Evolutionary conservation across 2,888 invertebrate species (phyloP), one percentile per base, ranked within the genome.

Genomic region (Nomada fucata): DNA sequence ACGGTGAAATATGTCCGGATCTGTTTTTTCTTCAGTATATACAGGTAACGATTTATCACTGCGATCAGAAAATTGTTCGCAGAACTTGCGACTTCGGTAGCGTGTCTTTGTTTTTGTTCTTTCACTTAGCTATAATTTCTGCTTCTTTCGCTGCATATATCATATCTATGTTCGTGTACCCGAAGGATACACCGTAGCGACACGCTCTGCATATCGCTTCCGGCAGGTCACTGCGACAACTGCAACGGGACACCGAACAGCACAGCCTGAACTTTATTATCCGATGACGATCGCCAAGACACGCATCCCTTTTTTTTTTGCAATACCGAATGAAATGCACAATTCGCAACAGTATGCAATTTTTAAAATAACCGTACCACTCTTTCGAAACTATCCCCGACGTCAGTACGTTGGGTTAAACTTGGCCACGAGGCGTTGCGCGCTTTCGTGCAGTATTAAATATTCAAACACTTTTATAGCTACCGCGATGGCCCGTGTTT

Each of bases 201-300:
- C 88, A 91, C 88, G 91, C 91, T 92, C 91, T 87, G 89, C 85
- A 90, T 90, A 87, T 86, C 86, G 85, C 90, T 92, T 91, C 91
- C 91, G 89, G 86, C 78, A 36, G 87, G 86, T 74, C 82, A 78
- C 82, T 81, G 76, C 86, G 89, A 90, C 91, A 90, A 89, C 85
- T 89, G 89, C 88, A 88, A 89, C 79, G 80, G 78, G 78, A 79
- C 70, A 75, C 71, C 82, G 78, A 59, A 63, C 42, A 60, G 47
- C 63, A 23, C 18, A 59, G 47, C 67, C 57, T 76, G 59, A 65
- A 74, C 23, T 29, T 50, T 26, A 50, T 67, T 55, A 42, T 59
- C 18, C 63, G 47, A 72, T 61, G 59, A 13, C 47, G 65, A 59
- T 47, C 73, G 20, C 15, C 44, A 18, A 52, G 59, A 70, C 63